These are phyloP conservation scores for Leucophenga maculata DNA, from an alignment of 2,888 invertebrate species.

Conservation along the genomic window DNA sequence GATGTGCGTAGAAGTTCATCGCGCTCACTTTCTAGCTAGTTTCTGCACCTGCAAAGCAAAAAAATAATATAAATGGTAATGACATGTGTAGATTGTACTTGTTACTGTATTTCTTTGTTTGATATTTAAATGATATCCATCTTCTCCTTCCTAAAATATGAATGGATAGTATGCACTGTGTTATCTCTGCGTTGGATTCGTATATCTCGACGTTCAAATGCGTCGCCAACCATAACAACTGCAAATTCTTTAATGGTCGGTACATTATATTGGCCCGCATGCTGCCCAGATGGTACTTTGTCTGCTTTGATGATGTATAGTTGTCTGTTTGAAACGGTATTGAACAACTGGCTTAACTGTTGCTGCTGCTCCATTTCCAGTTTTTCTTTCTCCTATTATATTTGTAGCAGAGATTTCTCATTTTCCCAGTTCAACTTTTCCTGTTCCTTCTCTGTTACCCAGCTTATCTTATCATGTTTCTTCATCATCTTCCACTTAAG, in stretches of 20 bases:
- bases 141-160: conserved; percentile 1
- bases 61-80: neutral
- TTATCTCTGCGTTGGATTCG: neutral
- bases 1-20: too few species aligned
- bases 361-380: too few species aligned
- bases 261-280: conserved; percentile 8
- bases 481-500: too few species aligned
- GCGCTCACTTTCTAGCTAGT: conserved; percentile 10
- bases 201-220: neutral
- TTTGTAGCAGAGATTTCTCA: too few species aligned
- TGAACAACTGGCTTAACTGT: conserved; percentile 13
- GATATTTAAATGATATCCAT: conserved; percentile 6
- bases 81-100: too few species aligned
- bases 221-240: conserved; percentile 19
- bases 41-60: too few species aligned
- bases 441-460: too few species aligned
- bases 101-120: conserved; percentile 14
- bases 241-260: conserved; percentile 17
- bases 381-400: too few species aligned
- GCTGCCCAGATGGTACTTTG: conserved; percentile 1
- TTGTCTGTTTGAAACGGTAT: conserved; percentile 8
- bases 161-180: neutral
- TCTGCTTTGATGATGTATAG: conserved; percentile 12
- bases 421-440: too few species aligned
- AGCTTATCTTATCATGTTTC: too few species aligned